Conservation (phyloP, 2,113 vertebrate species). For the Lagenorhynchus albirostris region DNA sequence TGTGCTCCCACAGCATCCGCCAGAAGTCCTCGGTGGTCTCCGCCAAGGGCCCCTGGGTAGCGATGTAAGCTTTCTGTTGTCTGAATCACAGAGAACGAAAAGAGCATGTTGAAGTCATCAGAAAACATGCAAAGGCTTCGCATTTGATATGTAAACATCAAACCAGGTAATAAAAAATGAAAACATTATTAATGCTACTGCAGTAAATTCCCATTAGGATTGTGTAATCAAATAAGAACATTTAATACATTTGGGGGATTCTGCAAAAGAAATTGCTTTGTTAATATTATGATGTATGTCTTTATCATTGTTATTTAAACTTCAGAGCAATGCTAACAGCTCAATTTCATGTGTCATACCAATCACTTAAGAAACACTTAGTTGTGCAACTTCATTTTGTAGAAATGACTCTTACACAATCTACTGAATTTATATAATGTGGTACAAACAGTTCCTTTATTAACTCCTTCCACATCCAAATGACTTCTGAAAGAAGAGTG, state of each 20-base stretch:
- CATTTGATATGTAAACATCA: constrained; percentile 58
- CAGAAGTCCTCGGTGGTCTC: constrained; percentile 99
- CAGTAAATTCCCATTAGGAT: constrained; percentile 62
- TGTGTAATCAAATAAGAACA: constrained; percentile 66
- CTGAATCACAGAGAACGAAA: constrained; percentile 77
- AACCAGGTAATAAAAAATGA: neutral
- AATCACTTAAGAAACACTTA: constrained; percentile 78
- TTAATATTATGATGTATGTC: constrained; percentile 76
- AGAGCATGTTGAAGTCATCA: constrained; percentile 24
- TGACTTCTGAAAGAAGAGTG: constrained; percentile 40
- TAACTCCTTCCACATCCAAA: constrained; percentile 60
- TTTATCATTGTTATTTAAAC: constrained; percentile 77
- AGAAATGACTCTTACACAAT: constrained; percentile 72
- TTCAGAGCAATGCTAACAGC: constrained; percentile 75
- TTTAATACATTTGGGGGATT: constrained; percentile 65
- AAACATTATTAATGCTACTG: constrained; percentile 50
- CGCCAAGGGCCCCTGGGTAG: constrained; percentile 97
- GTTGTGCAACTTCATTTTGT: constrained; percentile 67
- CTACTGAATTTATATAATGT: constrained; percentile 75
- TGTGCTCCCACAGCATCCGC: constrained; percentile 99
- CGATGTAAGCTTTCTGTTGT: constrained; percentile 98
- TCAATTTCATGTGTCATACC: constrained; percentile 72
- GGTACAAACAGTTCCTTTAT: constrained; percentile 56
- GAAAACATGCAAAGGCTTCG: neutral
- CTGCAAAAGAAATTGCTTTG: constrained; percentile 65